A percentile compares a stretch with the other conserved stretches of the same genome.
phyloP scores from a whole-genome alignment of 2,797 vertebrate species.

The Aythya fuligula region DNA sequence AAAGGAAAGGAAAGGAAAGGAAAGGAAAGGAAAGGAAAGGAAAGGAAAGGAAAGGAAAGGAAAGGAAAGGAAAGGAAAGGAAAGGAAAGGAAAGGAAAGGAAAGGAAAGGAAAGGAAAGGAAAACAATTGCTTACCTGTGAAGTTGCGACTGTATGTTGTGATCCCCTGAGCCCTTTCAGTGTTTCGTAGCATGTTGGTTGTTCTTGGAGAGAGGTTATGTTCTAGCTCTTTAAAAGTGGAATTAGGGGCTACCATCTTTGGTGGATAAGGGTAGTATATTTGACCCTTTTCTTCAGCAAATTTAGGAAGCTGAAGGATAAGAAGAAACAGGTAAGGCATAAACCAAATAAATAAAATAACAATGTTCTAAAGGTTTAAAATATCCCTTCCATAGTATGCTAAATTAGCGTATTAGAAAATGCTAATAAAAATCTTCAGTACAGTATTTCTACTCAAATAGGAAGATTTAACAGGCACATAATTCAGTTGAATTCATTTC shows the following conservation, averaged over 20 bases:
- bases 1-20: too few species aligned
- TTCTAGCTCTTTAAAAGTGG: constrained; percentile 70
- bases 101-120: background rate
- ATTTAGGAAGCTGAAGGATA: constrained; percentile 75
- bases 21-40: too few species aligned
- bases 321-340: background rate
- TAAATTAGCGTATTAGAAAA: background rate
- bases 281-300: constrained; percentile 63
- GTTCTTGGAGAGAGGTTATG: constrained; percentile 72
- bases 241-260: constrained; percentile 75
- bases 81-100: too few species aligned
- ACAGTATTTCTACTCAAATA: background rate
- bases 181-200: constrained; percentile 79
- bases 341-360: background rate
- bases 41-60: too few species aligned
- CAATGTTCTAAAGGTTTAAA: background rate
- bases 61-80: too few species aligned
- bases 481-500: background rate
- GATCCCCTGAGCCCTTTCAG: constrained; percentile 80
- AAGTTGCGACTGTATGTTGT: constrained; percentile 81
- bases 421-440: background rate
- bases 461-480: background rate
- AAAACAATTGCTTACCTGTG: constrained; percentile 75
- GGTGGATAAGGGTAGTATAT: constrained; percentile 78
- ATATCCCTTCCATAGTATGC: background rate